Evolutionary conservation across 2,113 vertebrate species (phyloP), one percentile per base, ranked within the genome.

Genomic region (Tringa solitaria): DNA sequence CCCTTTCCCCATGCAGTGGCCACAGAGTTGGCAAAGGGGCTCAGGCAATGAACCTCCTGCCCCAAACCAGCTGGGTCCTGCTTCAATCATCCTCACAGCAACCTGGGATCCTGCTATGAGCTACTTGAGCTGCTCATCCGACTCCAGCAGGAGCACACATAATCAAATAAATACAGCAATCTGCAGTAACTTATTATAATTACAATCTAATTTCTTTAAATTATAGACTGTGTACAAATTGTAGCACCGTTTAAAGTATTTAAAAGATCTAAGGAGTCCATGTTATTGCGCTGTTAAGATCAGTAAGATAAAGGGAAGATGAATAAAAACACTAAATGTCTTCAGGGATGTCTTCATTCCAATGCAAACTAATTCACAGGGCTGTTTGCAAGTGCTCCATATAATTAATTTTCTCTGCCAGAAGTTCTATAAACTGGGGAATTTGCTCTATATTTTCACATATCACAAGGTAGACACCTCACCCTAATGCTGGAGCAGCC

Each of bases 301-400:
- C 24, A 15, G 70, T 21, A 32, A 94, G 95, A 95, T 95, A 93
- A 92, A 80, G 86, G 59, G 41, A 80, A 83, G 91, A 93, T 63
- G 14, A 86, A 84, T 84, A 64, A 91, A 94, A 89, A 17, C 19
- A 6, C 93, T 82, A 60, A 60, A 91, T 72, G 84, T 87, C 96
- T 91, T 91, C 80, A 30, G 94, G 93, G 94, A 87, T 70, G 51
- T 35, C 69, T 91, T 63, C 82, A 41, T 53, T 90, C 70, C 92
- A 68, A 82, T 13, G 56, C 88, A 87, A 88, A 87, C 84, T 51
- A 75, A 35, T 72, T 79, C 84, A 41, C 41, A 8, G 59, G 80
- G 56, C 70, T 89, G 84, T 76, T 84, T 92, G 95, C 78, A 87
- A 92, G 84, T 2, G 56, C 53, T 32, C 77, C 15, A 10, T 2